Base-by-base conservation (phyloP, 2,888 invertebrate species). In the Dolichomitus sp. region DNA sequence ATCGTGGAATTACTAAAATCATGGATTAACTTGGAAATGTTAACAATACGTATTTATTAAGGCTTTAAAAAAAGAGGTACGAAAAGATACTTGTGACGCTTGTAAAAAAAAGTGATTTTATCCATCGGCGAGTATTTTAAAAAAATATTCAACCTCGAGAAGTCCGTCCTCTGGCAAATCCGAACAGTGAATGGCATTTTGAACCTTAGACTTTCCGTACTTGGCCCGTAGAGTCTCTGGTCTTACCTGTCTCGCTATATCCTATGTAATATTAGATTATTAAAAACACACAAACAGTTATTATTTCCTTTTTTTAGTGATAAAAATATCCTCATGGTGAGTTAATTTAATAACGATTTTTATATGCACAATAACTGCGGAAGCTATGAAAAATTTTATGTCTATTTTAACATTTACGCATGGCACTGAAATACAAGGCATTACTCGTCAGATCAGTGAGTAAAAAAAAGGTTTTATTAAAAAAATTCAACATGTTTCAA, bases 101-200 rank as follows among this genome's bases (percentile, higher is more conserved):
- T 33, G 42, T 12, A n/a, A 9, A 19, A 14, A 19, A 30, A 11
- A 19, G 14, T n/a, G 17, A 23, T 77, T 37, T 9, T 27, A 73
- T 48, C 42, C 72, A 14, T 77, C 80, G 17, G 92, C 90, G 48
- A 97, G 92, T 89, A 97, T 96, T 94, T 97, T 97, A 92, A 97
- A 97, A 92, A 97, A 96, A 93, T 97, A 97, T 93, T 97, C 97
- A 73, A 97, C 95, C 95, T 99, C 99, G 74, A 98, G 93, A 33
- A 96, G 91, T 0, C 97, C 97, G 94, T 99, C 99, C 92, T 98
- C 98, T 0, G 97, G 95, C 77, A 99, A 94, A 94, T 99, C 99
- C 27, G 99, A 99, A 92, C 99, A 99, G 93, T 99, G 99, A 7
- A 99, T 95, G 4, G 97, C 98, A 94, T 99, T 99, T 91, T 96